Base-by-base conservation (phyloP, 2,888 invertebrate genomes). In the Trichogramma evanescens region DNA sequence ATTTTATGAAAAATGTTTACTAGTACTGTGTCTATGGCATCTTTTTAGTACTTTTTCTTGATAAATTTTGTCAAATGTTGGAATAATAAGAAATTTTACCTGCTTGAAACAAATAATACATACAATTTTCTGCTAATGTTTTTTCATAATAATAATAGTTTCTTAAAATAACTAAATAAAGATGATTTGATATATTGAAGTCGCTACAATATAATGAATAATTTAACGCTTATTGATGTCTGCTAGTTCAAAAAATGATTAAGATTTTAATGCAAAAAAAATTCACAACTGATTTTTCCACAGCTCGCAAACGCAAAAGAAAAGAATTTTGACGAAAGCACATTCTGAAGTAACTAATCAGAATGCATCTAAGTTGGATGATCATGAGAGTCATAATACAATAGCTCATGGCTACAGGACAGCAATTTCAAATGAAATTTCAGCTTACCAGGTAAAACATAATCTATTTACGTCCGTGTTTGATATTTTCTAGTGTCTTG, bases 241-340 rank as follows among this genome's bases (percentile, higher is more conserved):
- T 13, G 13, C 13, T 13, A 13, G 13, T 13, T 45, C 7, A n/a
- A 26, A 44, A 8, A n/a, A 42, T 48, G 5, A 10, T 10, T 52
- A 40, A 10, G 50, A 52, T 26, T 41, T 45, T 7, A 50, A 53
- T 40, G 8, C 49, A 58, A 44, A 45, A 46, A n/a, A 54, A 55
- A 59, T 49, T 46, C 8, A 52, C 6, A 26, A 44, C 39, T 7
- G 3, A 8, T 42, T 48, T 7, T 8, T 40, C 66, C 77, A 78
- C 63, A 74, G 85, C 66, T 87, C 87, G 7, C 89, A 90, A 75
- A 90, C 91, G 56, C 93, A 94, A 80, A 94, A 94, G 84, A 94
- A 94, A 77, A 84, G 93, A 41, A 81, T 94, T 57, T 79, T 94
- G 65, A 93, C 93, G 57, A 91, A 94, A 80, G 92, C 91, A 58